A percentile compares a stretch with the other conserved stretches of the same genome.
These are phyloP conservation scores for Forficula auricularia DNA, from an alignment of 1,140 invertebrate species.

Conservation along the genomic window DNA sequence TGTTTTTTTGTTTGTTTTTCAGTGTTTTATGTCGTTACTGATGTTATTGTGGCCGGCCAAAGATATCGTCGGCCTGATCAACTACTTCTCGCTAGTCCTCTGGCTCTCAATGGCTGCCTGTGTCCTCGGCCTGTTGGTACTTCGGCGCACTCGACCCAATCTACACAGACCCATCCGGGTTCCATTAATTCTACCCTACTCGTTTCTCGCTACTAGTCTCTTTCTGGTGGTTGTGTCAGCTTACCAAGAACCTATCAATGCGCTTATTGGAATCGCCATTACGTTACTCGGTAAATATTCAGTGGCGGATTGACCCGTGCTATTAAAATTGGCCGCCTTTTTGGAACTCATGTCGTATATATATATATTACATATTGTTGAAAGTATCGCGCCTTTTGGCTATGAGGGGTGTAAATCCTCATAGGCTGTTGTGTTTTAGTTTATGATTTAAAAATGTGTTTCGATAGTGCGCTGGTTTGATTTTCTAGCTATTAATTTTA, in stretches of 20 bases:
- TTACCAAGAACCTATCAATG: slow-evolving; percentile 22
- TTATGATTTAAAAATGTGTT: too few relatives aligned
- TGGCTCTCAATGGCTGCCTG: slow-evolving; percentile 61
- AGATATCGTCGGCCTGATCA: slow-evolving; percentile 53
- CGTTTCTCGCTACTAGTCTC: slow-evolving; percentile 30
- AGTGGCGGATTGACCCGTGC: too few relatives aligned
- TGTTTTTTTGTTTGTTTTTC: slow-evolving; percentile 21
- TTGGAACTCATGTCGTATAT: too few relatives aligned
- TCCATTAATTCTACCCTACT: slow-evolving; percentile 32
- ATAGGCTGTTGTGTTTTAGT: too few relatives aligned
- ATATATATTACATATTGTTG: too few relatives aligned
- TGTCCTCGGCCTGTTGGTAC: slow-evolving; percentile 58
- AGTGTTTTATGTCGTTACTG: slow-evolving; percentile 51
- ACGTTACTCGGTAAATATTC: too few relatives aligned
- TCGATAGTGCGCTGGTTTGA: too few relatives aligned
- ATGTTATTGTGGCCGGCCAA: slow-evolving; percentile 43
- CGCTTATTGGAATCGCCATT: slow-evolving; percentile 5
- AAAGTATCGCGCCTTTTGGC: too few relatives aligned
- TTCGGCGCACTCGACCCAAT: slow-evolving; percentile 53
- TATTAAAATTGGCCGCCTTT: too few relatives aligned
- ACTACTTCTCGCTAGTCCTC: slow-evolving; percentile 61
- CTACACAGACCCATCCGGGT: slow-evolving; percentile 66
- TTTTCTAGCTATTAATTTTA: too few relatives aligned
- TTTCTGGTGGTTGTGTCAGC: slow-evolving; percentile 33
- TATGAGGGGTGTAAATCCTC: too few relatives aligned